These are phyloP conservation scores for Semnornis frantzii DNA, from an alignment of 2,113 vertebrate genomes.

Conservation along the genomic window DNA sequence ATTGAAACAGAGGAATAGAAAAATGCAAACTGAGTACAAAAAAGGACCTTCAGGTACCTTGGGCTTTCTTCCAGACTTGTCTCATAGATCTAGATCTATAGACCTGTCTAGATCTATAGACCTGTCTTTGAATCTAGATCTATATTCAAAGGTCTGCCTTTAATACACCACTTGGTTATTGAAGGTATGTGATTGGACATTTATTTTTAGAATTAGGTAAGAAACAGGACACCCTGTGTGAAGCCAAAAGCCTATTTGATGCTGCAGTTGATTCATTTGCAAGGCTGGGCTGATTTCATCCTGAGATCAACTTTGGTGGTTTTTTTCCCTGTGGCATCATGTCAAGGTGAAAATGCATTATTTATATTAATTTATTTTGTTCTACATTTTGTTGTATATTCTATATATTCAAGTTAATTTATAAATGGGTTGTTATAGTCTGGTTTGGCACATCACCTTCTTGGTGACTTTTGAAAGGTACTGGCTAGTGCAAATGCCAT, in stretches of 20 bases:
- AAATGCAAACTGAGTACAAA: background rate
- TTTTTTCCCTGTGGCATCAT: conserved; percentile 21
- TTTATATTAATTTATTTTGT: conserved; percentile 32
- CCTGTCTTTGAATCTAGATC: background rate
- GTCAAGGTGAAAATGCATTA: conserved; percentile 54
- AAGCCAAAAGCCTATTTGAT: conserved; percentile 21
- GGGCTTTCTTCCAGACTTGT: background rate
- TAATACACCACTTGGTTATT: background rate
- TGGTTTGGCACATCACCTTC: conserved; percentile 1
- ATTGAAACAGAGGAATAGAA: background rate
- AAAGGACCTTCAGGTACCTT: background rate
- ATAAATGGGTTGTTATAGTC: conserved; percentile 34
- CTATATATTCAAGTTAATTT: conserved; percentile 12
- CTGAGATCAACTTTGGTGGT: conserved; percentile 50
- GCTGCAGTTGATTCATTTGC: conserved; percentile 40
- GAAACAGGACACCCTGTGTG: background rate
- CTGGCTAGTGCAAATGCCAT: background rate
- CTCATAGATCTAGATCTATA: no score
- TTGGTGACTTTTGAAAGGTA: conserved; percentile 19
- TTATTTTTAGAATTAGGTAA: conserved; percentile 40
- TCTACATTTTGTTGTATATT: conserved; percentile 1
- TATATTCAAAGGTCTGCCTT: background rate
- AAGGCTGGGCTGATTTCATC: conserved; percentile 38
- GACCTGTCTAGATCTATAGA: background rate
- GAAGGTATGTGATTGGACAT: background rate